Evolutionary conservation across 2,113 vertebrate genomes (phyloP).

Genomic region (Macrotis lagotis): DNA sequence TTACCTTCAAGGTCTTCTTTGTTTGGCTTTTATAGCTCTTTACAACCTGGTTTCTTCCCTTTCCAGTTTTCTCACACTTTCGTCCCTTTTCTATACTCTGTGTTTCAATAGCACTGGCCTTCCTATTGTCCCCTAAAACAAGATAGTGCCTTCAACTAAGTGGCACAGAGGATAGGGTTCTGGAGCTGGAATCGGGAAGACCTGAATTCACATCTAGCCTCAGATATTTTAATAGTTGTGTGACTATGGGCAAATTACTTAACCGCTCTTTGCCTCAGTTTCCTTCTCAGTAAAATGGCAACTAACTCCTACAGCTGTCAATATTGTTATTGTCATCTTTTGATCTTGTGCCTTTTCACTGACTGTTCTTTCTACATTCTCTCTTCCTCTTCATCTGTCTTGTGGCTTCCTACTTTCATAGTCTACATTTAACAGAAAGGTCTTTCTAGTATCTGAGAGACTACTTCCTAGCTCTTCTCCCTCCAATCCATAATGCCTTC

Average conservation of each 20-base stretch:
- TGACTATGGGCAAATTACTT: neutral
- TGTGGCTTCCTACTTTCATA: neutral
- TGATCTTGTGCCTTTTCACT: no score
- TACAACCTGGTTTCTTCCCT: neutral
- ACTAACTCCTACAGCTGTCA: neutral
- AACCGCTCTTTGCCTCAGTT: neutral
- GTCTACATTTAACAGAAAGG: neutral
- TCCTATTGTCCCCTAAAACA: neutral
- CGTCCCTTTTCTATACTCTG: neutral
- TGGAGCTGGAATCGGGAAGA: neutral
- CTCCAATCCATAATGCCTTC: neutral
- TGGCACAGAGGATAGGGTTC: neutral
- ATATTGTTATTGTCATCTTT: neutral
- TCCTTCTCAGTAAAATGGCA: neutral
- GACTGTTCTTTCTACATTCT: no score
- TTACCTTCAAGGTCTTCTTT: neutral
- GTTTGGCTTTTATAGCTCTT: neutral
- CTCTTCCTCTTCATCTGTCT: neutral
- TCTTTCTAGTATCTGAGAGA: neutral
- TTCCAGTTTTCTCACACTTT: neutral
- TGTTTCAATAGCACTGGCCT: neutral
- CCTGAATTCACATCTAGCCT: neutral
- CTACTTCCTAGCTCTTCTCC: neutral
- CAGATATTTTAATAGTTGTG: neutral
- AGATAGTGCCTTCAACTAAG: neutral